Base-by-base conservation (phyloP, 1,140 invertebrate species). In the Brachionus paranguensis region DNA sequence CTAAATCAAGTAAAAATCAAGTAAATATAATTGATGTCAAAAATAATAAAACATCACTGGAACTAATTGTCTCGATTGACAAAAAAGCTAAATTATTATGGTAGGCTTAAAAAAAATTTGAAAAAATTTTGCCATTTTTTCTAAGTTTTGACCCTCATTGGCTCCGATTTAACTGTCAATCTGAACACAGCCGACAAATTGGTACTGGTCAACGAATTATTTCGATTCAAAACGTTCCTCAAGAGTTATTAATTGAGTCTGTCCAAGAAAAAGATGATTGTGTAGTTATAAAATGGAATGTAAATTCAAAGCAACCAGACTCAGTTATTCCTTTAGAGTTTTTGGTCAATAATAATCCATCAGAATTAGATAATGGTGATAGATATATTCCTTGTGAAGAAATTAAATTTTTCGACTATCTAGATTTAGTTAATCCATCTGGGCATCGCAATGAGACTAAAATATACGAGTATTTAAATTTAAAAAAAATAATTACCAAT, bases 131-230 rank as follows among this genome's bases (percentile, higher is more conserved):
- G 7, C 10, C 37, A 17, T 0, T 11, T 41, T 74, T 24, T 45
- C 10, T 17, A 55, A 79, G 43, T 37, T 81, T 81, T 41, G 53
- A 81, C 45, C 53, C 78, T 11, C 78, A 81, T 81, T 81, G 78
- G 78, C 53, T 81, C 1, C n/a, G 78, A 37, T 81, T 81, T 81
- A 81, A 81, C n/a, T 81, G 78, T 81, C 53, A 81, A 14, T 81
- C 78, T 5, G 53, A 33, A n/a, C 11, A 20, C 4, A 81, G 78
- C 37, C 50, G 78, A 29, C 78, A 81, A 33, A 14, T 24, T 17
- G 43, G 78, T 41, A 81, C 78, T 33, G 78, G 78, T n/a, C 78
- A 81, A 37, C 7, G 78, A 33, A 64, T 47, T 10, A 81, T 81
- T 29, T 14, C 10, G 17, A 41, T 81, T 11, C 50, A 81, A 24